These are phyloP conservation scores for Aphaenogaster rudis DNA, from an alignment of 1,140 invertebrate species.

Conservation along the genomic window DNA sequence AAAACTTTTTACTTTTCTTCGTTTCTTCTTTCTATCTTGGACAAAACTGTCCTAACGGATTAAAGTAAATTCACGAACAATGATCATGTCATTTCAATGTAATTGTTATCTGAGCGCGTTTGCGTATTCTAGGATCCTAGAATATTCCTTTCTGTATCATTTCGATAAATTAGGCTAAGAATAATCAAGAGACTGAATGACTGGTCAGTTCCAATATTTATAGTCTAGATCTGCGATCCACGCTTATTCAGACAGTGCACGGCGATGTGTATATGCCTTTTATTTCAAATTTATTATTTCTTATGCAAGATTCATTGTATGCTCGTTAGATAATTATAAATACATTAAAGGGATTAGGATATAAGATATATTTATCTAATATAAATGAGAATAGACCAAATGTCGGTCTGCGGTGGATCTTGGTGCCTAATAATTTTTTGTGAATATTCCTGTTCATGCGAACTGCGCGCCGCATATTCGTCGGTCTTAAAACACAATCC, in stretches of 20 bases:
- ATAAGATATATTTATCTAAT: neutral
- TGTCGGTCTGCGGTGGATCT: too few relatives aligned
- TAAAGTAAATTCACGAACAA: neutral
- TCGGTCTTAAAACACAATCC: too few relatives aligned
- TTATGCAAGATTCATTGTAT: neutral
- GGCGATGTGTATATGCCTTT: neutral
- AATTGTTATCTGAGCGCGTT: neutral
- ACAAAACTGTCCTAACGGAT: neutral
- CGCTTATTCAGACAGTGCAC: neutral
- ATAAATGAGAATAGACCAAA: too few relatives aligned
- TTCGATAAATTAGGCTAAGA: neutral
- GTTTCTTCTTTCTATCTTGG: neutral
- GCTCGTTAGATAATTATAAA: neutral
- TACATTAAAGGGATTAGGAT: neutral
- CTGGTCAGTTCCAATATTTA: neutral
- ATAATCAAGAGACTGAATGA: neutral
- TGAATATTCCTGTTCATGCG: too few relatives aligned
- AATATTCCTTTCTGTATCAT: neutral
- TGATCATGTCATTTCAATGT: neutral
- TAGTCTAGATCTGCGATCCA: neutral
- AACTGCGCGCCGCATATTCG: too few relatives aligned
- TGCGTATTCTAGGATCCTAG: neutral
- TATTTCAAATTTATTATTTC: constrained; percentile 9
- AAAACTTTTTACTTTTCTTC: neutral
- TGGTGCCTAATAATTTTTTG: too few relatives aligned